Evolutionary conservation across 1,140 invertebrate species (phyloP).

Genomic region (Tetragnatha versicolor): DNA sequence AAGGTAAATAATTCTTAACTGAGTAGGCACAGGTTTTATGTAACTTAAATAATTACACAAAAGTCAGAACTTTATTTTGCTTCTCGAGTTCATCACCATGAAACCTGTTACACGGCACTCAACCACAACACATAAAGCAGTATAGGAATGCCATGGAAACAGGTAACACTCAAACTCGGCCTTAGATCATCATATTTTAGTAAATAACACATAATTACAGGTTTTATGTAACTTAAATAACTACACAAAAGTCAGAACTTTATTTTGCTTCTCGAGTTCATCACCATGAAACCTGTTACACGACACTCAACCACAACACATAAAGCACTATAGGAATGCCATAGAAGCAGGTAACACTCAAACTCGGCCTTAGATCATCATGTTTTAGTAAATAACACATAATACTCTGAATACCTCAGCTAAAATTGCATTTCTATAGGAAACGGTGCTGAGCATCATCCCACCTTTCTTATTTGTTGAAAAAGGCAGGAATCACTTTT

Average conservation of each 20-base stretch:
- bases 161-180: conserved; percentile 47
- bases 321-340: neutral
- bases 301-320: conserved; percentile 11
- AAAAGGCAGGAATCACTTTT: no score
- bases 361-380: conserved; percentile 52
- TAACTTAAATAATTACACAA: neutral
- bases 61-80: no score
- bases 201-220: no score
- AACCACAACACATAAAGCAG: conserved; percentile 7
- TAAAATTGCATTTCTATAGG: no score
- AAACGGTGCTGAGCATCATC: no score
- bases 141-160: neutral
- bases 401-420: no score
- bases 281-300: neutral
- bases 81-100: conserved; percentile 31
- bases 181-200: conserved; percentile 34
- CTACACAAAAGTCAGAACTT: no score
- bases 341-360: conserved; percentile 5
- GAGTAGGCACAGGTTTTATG: no score
- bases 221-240: neutral
- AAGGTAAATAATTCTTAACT: neutral
- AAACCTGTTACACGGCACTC: neutral
- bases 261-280: conserved; percentile 37
- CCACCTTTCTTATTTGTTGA: no score
- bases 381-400: neutral